Conservation (phyloP, 2,888 invertebrate species). For the Sialis fuliginosa region DNA sequence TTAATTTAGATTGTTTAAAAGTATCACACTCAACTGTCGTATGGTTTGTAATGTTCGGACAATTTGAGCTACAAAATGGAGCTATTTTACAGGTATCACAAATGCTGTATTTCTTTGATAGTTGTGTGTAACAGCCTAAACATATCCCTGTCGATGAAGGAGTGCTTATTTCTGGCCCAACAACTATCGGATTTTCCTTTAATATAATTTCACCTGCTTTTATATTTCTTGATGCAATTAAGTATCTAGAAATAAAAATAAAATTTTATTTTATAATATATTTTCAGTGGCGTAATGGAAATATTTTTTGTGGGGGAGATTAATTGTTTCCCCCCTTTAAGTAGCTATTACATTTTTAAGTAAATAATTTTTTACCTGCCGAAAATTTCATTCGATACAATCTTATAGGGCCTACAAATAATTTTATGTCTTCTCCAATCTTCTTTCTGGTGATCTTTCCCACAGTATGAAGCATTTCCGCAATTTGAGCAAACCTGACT, state of each 20-base stretch:
- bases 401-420: conserved; percentile 33
- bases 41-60: conserved; percentile 11
- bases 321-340: no score
- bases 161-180: conserved; percentile 39
- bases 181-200: conserved; percentile 37
- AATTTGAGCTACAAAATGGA: conserved; percentile 16
- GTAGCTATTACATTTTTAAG: no score
- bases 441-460: conserved; percentile 32
- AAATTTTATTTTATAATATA: background rate
- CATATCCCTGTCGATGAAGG: conserved; percentile 34
- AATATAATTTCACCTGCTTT: conserved; percentile 36
- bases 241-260: conserved; percentile 21
- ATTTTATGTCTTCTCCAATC: conserved; percentile 39
- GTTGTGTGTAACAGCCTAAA: conserved; percentile 49
- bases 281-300: no score
- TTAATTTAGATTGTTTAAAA: conserved; percentile 8
- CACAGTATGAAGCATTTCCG: conserved; percentile 35
- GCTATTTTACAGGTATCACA: conserved; percentile 15
- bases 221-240: conserved; percentile 39
- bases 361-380: no score
- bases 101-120: conserved; percentile 15
- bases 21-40: conserved; percentile 12
- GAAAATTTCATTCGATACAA: conserved; percentile 11
- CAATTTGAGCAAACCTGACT: conserved; percentile 33
- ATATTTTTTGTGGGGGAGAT: background rate